Percentiles rank a stretch among this genome's conserved stretches.
Evolutionary conservation across 2,113 vertebrate genomes (phyloP).

Genomic region (Pycnonotus jocosus): DNA sequence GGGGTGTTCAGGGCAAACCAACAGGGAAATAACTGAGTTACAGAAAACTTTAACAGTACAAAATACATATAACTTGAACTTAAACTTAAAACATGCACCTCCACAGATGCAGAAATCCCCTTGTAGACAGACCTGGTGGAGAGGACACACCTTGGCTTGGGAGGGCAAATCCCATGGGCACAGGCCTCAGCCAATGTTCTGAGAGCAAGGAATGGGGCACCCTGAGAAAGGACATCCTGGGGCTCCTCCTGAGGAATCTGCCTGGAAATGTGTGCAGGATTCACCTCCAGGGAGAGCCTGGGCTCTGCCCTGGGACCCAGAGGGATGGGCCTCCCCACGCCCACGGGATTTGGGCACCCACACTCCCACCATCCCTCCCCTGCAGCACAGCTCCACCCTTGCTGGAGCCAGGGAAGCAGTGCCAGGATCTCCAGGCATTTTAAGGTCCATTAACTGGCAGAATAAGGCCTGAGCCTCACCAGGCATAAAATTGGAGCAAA

Average conservation of each 20-base stretch:
- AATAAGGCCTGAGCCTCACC: neutral
- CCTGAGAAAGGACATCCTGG: neutral
- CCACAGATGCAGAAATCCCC: neutral
- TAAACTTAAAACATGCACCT: too few relatives aligned
- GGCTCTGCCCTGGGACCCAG: neutral
- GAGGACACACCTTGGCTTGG: neutral
- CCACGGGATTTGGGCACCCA: neutral
- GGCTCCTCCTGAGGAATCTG: neutral
- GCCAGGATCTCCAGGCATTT: neutral
- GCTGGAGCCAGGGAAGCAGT: neutral
- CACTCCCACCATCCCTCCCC: neutral
- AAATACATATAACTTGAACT: too few relatives aligned
- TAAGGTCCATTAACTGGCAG: neutral
- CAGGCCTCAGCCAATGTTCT: fast-evolving
- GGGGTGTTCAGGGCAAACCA: too few relatives aligned
- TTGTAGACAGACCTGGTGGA: neutral
- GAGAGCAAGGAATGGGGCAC: neutral
- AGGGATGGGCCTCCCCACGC: neutral
- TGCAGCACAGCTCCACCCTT: neutral
- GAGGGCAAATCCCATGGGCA: neutral
- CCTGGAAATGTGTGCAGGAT: neutral
- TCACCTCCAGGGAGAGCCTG: neutral
- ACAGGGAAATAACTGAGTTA: too few relatives aligned
- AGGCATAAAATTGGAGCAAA: neutral
- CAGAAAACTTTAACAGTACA: too few relatives aligned